Conservation (phyloP, 2,797 vertebrate species). For the Gastrophryne carolinensis region DNA sequence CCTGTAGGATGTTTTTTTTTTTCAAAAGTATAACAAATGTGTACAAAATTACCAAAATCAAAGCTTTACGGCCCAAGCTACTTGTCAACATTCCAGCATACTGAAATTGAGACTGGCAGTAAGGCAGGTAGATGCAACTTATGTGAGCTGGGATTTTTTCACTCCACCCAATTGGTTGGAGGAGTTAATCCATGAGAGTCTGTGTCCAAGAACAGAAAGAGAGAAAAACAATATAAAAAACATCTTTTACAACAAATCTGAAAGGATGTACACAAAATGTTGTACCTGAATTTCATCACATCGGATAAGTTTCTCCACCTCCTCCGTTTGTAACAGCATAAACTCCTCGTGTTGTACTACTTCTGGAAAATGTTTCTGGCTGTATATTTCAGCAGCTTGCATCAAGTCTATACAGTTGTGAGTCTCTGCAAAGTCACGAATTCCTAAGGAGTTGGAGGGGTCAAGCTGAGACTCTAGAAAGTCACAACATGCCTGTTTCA, state of each 20-base stretch:
- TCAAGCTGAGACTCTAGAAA: slow-evolving; percentile 96
- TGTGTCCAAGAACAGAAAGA: no score
- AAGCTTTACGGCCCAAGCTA: no score
- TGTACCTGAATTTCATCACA: slow-evolving; percentile 98
- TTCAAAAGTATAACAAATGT: no score
- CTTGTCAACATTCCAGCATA: no score
- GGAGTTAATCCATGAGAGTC: no score
- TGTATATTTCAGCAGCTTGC: slow-evolving; percentile 95
- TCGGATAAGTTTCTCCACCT: slow-evolving; percentile 97
- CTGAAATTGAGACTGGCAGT: no score
- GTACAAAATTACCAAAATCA: no score
- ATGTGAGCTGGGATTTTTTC: no score
- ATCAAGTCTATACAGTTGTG: slow-evolving; percentile 97
- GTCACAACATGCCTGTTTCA: slow-evolving; percentile 97
- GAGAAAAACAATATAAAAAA: no score
- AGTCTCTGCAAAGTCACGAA: slow-evolving; percentile 96
- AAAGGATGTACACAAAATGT: background rate
- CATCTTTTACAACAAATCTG: background rate
- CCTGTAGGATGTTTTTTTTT: no score
- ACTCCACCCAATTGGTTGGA: no score
- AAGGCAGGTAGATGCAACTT: no score
- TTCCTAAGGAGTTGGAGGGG: slow-evolving; percentile 95
- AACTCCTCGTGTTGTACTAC: slow-evolving; percentile 98
- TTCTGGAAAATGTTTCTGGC: slow-evolving; percentile 96
- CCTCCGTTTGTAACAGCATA: slow-evolving; percentile 91